Evolutionary conservation across 2,797 vertebrate species (phyloP), one percentile per base, ranked within the genome.

Genomic region (Eupleurogrammus muticus): DNA sequence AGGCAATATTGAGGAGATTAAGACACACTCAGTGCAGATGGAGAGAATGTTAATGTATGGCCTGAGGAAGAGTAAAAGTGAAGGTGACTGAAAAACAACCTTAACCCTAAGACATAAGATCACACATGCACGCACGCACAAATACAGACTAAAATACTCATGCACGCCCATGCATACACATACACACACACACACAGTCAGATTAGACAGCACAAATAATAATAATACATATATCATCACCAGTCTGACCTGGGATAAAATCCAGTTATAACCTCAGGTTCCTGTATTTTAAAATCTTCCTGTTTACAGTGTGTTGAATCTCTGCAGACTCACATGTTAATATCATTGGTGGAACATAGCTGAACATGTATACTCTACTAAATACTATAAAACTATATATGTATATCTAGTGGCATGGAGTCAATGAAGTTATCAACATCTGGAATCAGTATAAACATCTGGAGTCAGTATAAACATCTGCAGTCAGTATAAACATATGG

Each of bases 1-100:
- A 35, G 38, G 92, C 85, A 92, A 94, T 92, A 88, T 81, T 91
- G 93, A 89, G 87, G 92, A 95, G 93, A 95, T 95, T 96, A 95
- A 88, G 79, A 81, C 86, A 53, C 47, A 64, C 67, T 46, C 32
- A 52, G 66, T 58, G 63, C 47, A 64, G 49, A 85, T 58, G 50
- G 71, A 82, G 75, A 53, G 71, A 79, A 89, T 90, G 81, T 75
- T 87, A 88, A 87, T 83, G 80, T 50, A 84, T 89, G 83, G 89
- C 89, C 90, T 81, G 84, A 80, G 88, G 90, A 86, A 69, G 85
- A 87, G 85, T 89, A 85, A 86, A 81, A 85, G 77, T 90, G 90
- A 92, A 92, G 89, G 89, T 90, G 87, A 90, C 82, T 87, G 82
- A 87, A 83, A 79, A 73, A 75, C 78, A 80, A 82, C 85, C 86